Conservation (phyloP, 1,140 invertebrate genomes). For the Medauroidea extradentata region DNA sequence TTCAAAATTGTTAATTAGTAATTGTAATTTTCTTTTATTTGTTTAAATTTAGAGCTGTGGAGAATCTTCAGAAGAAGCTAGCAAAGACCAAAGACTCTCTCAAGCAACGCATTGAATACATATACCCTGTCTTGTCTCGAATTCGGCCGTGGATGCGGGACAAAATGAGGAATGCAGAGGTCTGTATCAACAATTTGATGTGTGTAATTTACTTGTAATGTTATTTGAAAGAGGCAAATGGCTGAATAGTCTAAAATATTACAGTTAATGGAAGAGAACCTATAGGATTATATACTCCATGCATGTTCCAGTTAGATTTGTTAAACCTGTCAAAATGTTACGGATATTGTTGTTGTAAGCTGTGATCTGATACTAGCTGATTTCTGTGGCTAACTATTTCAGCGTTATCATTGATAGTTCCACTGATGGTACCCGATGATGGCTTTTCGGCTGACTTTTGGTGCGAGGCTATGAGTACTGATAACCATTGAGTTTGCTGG, state of each 20-base stretch:
- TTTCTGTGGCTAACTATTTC: too few relatives aligned
- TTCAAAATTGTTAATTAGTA: too few relatives aligned
- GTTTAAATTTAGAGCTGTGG: conserved; percentile 69
- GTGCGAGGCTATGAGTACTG: too few relatives aligned
- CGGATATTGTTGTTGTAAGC: too few relatives aligned
- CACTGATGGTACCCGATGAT: too few relatives aligned
- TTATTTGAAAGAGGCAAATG: background rate
- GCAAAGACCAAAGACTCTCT: conserved; percentile 58
- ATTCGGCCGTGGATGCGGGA: conserved; percentile 62
- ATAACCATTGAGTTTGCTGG: too few relatives aligned
- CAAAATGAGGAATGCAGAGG: conserved; percentile 16
- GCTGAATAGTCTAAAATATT: background rate
- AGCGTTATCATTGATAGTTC: too few relatives aligned
- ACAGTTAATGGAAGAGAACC: background rate
- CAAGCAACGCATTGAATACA: conserved; percentile 56
- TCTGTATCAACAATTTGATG: background rate
- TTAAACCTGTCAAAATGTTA: background rate
- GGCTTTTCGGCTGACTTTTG: too few relatives aligned
- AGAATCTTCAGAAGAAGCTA: conserved; percentile 70
- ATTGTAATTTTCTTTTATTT: conserved; percentile 23
- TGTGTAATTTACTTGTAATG: too few relatives aligned
- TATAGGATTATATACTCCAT: background rate
- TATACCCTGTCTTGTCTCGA: conserved; percentile 71
- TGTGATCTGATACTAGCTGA: too few relatives aligned
- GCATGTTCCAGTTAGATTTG: background rate